phyloP scores from a whole-genome alignment of 2,888 invertebrate species.

The Tanypteryx hageni region DNA sequence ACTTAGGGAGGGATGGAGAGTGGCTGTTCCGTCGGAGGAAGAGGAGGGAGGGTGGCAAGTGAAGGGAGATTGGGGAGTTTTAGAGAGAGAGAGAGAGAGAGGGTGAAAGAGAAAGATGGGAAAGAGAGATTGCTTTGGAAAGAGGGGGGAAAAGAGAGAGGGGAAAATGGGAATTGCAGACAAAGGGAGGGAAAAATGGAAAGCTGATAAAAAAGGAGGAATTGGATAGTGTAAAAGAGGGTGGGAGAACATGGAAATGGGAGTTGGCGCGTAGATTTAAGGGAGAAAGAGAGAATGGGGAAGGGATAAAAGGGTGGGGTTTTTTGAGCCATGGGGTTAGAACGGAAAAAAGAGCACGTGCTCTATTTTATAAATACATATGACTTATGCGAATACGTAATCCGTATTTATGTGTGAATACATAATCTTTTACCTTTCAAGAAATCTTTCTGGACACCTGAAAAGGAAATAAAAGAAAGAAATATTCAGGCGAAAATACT shows the following conservation, averaged over 20 bases:
- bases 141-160: not conserved
- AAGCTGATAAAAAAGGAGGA: conserved; percentile 57
- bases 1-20: not conserved
- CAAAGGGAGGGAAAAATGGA: conserved; percentile 48
- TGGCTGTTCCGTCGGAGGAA: not conserved
- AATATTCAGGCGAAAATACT: no score
- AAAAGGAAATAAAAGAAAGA: no score
- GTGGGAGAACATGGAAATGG: not conserved
- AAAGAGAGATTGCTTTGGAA: conserved; percentile 38
- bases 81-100: conserved; percentile 7
- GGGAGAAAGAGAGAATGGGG: not conserved
- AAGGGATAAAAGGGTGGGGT: not conserved
- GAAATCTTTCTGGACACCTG: no score
- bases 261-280: not conserved
- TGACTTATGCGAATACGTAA: no score
- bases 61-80: conserved; percentile 12
- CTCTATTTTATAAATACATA: no score
- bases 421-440: no score
- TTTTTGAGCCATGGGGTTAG: not conserved
- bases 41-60: not conserved
- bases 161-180: conserved; percentile 58
- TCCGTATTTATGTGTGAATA: no score
- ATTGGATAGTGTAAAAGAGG: conserved; percentile 29
- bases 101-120: conserved; percentile 48
- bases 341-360: no score